Evolutionary conservation across 2,113 vertebrate genomes (phyloP).

Genomic region (Urocitellus parryii): DNA sequence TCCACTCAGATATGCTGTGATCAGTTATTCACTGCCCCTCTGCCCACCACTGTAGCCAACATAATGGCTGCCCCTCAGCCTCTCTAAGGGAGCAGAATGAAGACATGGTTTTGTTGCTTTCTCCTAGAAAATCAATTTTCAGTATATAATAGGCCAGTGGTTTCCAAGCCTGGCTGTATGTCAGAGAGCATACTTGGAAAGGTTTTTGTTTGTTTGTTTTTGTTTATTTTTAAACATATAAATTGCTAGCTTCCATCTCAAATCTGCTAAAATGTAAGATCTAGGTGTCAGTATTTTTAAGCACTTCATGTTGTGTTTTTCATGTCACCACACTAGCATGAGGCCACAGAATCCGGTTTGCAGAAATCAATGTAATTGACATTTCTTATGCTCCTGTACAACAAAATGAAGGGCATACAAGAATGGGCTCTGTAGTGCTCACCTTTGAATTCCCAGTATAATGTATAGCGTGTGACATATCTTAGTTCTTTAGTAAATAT

Average conservation of each 20-base stretch:
- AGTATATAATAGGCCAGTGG: background rate
- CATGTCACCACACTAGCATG: background rate
- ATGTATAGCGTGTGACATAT: background rate
- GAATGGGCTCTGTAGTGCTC: background rate
- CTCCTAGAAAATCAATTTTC: background rate
- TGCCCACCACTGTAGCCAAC: background rate
- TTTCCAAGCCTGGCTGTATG: background rate
- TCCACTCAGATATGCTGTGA: background rate
- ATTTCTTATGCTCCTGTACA: background rate
- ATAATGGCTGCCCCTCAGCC: background rate
- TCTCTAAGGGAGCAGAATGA: background rate
- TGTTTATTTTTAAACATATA: slow-evolving; percentile 4
- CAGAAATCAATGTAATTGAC: background rate
- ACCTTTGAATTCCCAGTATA: background rate
- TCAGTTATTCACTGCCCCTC: background rate
- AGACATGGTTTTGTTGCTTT: background rate
- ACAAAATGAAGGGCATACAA: background rate
- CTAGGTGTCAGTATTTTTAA: background rate
- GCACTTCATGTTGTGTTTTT: background rate
- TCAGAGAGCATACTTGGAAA: background rate
- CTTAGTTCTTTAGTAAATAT: background rate
- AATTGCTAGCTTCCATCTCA: background rate
- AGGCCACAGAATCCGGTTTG: background rate
- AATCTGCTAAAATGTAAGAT: background rate
- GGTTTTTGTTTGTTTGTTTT: background rate